A percentile compares a stretch with the other conserved stretches of the same genome.
These are phyloP conservation scores for Pachymerium ferrugineum DNA, from an alignment of 2,888 invertebrate species.

Conservation along the genomic window DNA sequence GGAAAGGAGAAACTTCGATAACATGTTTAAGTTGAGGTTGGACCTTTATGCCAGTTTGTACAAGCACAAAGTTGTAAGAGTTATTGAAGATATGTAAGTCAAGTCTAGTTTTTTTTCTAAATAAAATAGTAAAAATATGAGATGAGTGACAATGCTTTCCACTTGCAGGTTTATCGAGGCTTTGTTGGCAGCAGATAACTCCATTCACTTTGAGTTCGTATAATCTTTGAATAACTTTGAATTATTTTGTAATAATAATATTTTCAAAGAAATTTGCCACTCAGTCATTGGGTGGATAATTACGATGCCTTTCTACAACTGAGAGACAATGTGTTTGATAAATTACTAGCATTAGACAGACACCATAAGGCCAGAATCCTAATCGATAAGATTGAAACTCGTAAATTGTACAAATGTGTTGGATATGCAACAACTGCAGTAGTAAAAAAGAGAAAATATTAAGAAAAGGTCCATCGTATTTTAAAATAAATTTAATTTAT, in stretches of 20 bases:
- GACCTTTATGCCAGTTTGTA: slow-evolving; percentile 53
- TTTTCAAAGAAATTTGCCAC: neutral
- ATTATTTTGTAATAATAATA: neutral
- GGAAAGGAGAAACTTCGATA: slow-evolving; percentile 49
- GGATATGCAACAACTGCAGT: neutral
- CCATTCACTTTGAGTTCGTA: neutral
- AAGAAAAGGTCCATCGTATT: too few species aligned
- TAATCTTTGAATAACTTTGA: slow-evolving; percentile 30
- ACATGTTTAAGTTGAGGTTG: slow-evolving; percentile 51
- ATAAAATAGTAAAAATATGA: neutral
- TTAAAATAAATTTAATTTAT: neutral
- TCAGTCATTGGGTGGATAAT: neutral
- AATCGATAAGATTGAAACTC: neutral
- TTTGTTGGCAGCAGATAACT: neutral
- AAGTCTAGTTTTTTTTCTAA: neutral
- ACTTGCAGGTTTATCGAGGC: neutral
- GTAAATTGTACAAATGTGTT: neutral
- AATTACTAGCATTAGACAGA: neutral
- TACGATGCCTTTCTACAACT: neutral
- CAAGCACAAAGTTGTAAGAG: slow-evolving; percentile 49
- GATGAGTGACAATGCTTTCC: too few species aligned
- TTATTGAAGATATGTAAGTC: slow-evolving; percentile 51
- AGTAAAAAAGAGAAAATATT: too few species aligned
- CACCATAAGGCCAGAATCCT: neutral
- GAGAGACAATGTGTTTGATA: neutral